Percentiles rank a stretch among this genome's conserved stretches.
These are phyloP conservation scores for Hemibagrus wyckioides DNA, from an alignment of 2,113 vertebrate species.

Conservation along the genomic window DNA sequence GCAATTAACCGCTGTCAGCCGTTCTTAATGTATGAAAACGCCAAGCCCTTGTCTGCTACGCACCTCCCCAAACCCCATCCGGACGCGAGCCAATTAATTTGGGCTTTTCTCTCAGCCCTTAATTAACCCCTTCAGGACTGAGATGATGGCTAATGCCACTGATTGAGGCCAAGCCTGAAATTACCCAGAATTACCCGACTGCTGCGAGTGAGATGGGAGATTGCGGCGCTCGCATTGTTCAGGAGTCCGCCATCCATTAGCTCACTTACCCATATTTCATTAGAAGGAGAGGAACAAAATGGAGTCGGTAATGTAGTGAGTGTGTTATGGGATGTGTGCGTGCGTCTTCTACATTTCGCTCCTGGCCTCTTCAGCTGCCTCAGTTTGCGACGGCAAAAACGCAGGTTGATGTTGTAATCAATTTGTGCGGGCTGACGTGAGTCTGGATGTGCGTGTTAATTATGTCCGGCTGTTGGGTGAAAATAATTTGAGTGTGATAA, in stretches of 20 bases:
- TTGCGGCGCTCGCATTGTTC: slow-evolving; percentile 59
- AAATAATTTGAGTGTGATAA: slow-evolving; percentile 77
- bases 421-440: slow-evolving; percentile 72
- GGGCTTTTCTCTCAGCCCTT: slow-evolving; percentile 65
- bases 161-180: slow-evolving; percentile 73
- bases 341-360: slow-evolving; percentile 42
- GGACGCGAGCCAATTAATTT: slow-evolving; percentile 70
- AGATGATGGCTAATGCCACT: slow-evolving; percentile 68
- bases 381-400: background rate
- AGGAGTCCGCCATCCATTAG: slow-evolving; percentile 54
- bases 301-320: slow-evolving; percentile 39
- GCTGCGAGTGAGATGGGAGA: slow-evolving; percentile 56
- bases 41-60: slow-evolving; percentile 45
- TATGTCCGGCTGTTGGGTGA: slow-evolving; percentile 74
- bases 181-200: slow-evolving; percentile 64
- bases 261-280: slow-evolving; percentile 58
- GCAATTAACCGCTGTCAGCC: slow-evolving; percentile 63
- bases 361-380: slow-evolving; percentile 33
- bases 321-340: background rate
- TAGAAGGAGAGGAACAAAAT: slow-evolving; percentile 55
- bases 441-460: slow-evolving; percentile 77
- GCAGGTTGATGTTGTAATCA: slow-evolving; percentile 71
- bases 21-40: slow-evolving; percentile 59
- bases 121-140: slow-evolving; percentile 76
- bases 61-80: slow-evolving; percentile 51